Evolutionary conservation across 1,140 invertebrate genomes (phyloP), one percentile per base, ranked within the genome.

Genomic region (Drosophila pandora): DNA sequence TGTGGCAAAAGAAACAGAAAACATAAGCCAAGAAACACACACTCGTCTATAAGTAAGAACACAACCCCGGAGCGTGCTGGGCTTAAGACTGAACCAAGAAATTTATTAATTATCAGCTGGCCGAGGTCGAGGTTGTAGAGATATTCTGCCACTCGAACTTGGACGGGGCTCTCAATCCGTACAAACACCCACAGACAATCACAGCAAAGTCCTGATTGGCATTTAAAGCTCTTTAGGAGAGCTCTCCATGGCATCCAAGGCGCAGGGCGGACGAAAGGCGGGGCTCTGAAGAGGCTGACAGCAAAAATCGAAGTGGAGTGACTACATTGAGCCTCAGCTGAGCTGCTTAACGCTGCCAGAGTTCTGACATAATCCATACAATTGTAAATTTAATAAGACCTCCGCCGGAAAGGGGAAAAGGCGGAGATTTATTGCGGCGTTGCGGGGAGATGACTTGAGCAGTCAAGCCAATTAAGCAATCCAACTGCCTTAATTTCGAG

Each of bases 361-460:
- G 82, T 75, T 64, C 82, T 81, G 82, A 87, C 83, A 82, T 87
- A 87, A 87, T 87, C 82, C 83, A 76, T 82, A 75, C 82, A 87
- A 87, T 87, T 87, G 82, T 88, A 87, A 87, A 87, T 88, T 87
- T 88, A 87, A 87, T 88, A 88, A 87, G 79, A 71, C 68, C 50
- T 68, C 60, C 50, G 34, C 17, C 47, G 70, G 45, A 37, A 32
- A 17, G 21, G 50, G 58, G 55, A 7, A 34, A n/a, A 50, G 22
- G 47, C 45, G 6, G 21, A 52, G 52, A 57, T 49, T 67, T 67
- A 62, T 57, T 78, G 37, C 30, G 48, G 52, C 13, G 13, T n/a
- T 62, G 41, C 10, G 25, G 43, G 28, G 23, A 58, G 39, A 55
- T 70, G 53, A 59, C 41, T 52, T 43, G 52, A 73, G 72, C 53